Evolutionary conservation across 2,797 vertebrate genomes (phyloP).

Genomic region (Pangasius krempfi): DNA sequence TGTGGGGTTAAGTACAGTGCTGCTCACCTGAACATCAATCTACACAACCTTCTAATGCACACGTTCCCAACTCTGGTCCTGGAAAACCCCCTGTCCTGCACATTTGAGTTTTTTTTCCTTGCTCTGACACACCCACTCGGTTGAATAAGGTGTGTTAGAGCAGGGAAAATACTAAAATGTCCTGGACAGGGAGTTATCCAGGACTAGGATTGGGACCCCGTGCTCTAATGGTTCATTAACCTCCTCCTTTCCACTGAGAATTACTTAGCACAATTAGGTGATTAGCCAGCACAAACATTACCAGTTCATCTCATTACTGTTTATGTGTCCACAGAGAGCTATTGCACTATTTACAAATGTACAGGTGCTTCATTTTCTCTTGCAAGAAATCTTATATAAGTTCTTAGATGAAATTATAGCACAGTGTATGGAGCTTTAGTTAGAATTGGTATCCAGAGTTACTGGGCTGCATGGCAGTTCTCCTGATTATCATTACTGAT

Average conservation of each 20-base stretch:
- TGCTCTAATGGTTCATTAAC: conserved; percentile 22
- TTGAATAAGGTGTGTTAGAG: neutral
- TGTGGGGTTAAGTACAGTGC: neutral
- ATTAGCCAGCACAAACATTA: conserved; percentile 27
- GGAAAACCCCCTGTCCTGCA: neutral
- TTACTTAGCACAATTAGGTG: conserved; percentile 12
- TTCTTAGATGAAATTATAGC: neutral
- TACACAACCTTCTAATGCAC: neutral
- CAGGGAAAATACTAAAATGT: neutral
- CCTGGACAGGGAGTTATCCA: neutral
- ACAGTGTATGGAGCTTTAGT: neutral
- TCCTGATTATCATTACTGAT: neutral
- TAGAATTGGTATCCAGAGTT: neutral
- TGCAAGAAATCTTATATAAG: neutral
- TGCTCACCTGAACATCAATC: neutral
- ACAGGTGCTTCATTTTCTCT: neutral
- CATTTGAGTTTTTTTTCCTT: neutral
- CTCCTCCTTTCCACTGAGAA: conserved; percentile 2
- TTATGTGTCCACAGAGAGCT: conserved; percentile 26
- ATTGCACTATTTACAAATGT: conserved; percentile 1
- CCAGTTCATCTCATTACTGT: conserved; percentile 18
- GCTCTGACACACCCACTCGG: neutral
- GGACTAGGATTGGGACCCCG: neutral
- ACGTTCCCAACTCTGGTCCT: neutral
- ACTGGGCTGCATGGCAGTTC: neutral